Evolutionary conservation across 2,113 vertebrate genomes (phyloP), one percentile per base, ranked within the genome.

Genomic region (Leiothrix lutea): DNA sequence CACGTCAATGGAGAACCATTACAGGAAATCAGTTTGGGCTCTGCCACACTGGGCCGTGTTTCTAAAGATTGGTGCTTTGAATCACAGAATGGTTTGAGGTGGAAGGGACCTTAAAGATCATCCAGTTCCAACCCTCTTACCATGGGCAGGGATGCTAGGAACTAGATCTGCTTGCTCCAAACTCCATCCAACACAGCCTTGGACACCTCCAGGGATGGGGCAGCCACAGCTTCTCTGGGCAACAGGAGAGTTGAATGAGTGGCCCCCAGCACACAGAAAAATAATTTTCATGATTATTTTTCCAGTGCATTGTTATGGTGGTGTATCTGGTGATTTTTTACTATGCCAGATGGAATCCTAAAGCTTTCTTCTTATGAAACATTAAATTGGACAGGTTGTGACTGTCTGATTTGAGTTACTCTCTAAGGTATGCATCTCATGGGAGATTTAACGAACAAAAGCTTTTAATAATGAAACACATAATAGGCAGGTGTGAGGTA

Each of bases 391-490:
- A 84, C 78, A 83, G 56, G 64, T 94, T 96, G 92, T 81, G 75
- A 81, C 86, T 97, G 88, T 40, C 67, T 93, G 60, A 94, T 92
- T 92, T 71, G 60, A 92, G 72, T 91, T 86, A 57, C 28, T 92
- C 91, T 93, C 91, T 70, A 67, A 66, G 88, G 86, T 86, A 86
- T 58, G 60, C n/a, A 56, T 80, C 92, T 78, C 69, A 28, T 62
- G 80, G 86, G 94, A 92, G 33, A 80, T 64, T 86, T 83, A 78
- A 88, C 0, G 0, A 96, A 94, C 80, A 51, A 92, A 88, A 86
- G 64, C 35, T 86, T 92, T 94, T 86, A 92, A 67, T 92, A 95
- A 93, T 94, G 88, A 93, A 96, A 86, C 94, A 94, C 64, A n/a
- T 92, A 92, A 94, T 56, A 78, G 91, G 56, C 92, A 95, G 91